Percentiles rank a stretch among this genome's conserved stretches.
These are phyloP conservation scores for Trinectes maculatus DNA, from an alignment of 2,113 vertebrate species.

Conservation along the genomic window DNA sequence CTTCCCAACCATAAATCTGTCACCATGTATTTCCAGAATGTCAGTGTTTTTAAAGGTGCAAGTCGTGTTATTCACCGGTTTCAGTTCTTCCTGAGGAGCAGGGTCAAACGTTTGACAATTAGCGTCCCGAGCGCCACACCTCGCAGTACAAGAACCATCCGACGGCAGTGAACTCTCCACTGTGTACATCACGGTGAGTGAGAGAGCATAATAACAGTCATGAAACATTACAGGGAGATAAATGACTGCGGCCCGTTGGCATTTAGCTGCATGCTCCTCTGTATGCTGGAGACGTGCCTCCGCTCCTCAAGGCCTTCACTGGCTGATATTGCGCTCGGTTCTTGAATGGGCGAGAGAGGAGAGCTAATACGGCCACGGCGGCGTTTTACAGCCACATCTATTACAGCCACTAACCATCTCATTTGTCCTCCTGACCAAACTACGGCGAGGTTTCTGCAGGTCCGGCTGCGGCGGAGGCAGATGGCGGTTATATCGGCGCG, in stretches of 20 bases:
- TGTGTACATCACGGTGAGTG: conserved; percentile 28
- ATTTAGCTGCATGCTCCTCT: conserved; percentile 62
- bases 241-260: conserved; percentile 54
- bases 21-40: too few relatives aligned
- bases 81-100: not conserved
- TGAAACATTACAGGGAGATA: conserved; percentile 63
- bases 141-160: conserved; percentile 31
- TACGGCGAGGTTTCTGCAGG: conserved; percentile 27
- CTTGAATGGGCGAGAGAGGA: conserved; percentile 53
- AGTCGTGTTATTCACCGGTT: too few relatives aligned
- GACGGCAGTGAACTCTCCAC: conserved; percentile 48
- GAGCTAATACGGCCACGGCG: conserved; percentile 39
- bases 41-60: too few relatives aligned
- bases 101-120: conserved; percentile 61
- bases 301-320: conserved; percentile 57
- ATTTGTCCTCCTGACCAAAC: conserved; percentile 70
- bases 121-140: conserved; percentile 33
- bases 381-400: conserved; percentile 63
- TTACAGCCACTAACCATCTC: conserved; percentile 65
- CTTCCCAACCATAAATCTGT: too few relatives aligned
- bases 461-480: not conserved
- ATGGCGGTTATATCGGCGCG: not conserved
- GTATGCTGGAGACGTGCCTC: conserved; percentile 42
- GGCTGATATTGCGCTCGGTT: conserved; percentile 34
- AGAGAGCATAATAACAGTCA: conserved; percentile 60